phyloP scores from a whole-genome alignment of 2,888 invertebrate species.

The Gisinianus flammeolus region DNA sequence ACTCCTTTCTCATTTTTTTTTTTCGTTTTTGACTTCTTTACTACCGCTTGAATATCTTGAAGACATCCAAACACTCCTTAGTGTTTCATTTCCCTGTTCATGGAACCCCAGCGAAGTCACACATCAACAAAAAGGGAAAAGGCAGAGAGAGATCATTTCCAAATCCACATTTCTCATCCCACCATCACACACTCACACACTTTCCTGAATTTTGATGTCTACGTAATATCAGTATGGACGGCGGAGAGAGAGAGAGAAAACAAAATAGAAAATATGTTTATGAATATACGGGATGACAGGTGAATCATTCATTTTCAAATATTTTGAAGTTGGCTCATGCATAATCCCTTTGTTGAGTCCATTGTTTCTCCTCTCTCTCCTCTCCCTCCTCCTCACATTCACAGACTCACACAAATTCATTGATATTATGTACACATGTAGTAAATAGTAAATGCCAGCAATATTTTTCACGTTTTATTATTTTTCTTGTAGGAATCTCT shows the following conservation, averaged over 20 bases:
- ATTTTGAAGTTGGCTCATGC: no score
- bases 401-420: no score
- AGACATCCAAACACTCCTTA: slow-evolving; percentile 1
- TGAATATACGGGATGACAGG: slow-evolving; percentile 16
- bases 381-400: not conserved
- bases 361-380: not conserved
- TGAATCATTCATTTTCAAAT: slow-evolving; percentile 13
- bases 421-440: no score
- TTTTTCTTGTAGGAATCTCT: no score
- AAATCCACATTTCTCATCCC: slow-evolving; percentile 15
- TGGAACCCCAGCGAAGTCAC: slow-evolving; percentile 13
- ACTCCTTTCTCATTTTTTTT: not conserved
- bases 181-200: no score
- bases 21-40: not conserved
- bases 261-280: slow-evolving; percentile 3
- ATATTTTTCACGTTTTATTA: no score
- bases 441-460: no score
- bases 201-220: not conserved
- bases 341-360: not conserved
- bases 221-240: not conserved
- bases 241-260: not conserved
- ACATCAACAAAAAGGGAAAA: slow-evolving; percentile 12
- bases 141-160: not conserved
- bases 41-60: not conserved
- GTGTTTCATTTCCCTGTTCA: not conserved